These are phyloP conservation scores for Tetragnatha montana DNA, from an alignment of 2,888 invertebrate species.

Conservation along the genomic window DNA sequence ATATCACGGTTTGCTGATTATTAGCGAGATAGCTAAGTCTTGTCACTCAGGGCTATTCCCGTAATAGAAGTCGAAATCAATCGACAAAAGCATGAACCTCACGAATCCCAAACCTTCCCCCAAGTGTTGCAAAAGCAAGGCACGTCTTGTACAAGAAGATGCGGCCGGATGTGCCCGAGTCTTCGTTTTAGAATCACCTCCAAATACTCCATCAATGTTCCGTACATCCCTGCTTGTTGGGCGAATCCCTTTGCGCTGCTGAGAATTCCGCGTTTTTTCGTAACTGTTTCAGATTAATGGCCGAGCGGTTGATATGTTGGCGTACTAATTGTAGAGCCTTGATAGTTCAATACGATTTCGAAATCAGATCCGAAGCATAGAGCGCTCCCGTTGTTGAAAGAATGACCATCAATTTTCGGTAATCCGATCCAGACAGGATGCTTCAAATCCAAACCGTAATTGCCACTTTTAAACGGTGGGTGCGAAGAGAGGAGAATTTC, in stretches of 20 bases:
- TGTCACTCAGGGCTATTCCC: no score
- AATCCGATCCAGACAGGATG: conserved; percentile 29
- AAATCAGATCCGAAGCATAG: conserved; percentile 44
- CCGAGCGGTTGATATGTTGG: conserved; percentile 35
- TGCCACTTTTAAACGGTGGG: neutral
- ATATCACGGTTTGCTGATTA: no score
- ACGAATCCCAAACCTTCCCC: no score
- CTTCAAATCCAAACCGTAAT: neutral
- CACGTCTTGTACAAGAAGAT: neutral
- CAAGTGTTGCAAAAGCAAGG: neutral
- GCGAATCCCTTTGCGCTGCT: conserved; percentile 1
- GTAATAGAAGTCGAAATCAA: neutral
- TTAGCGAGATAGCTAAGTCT: no score
- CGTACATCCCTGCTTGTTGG: neutral
- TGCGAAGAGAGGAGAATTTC: neutral
- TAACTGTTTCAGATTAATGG: conserved; percentile 58
- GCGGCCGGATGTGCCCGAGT: neutral
- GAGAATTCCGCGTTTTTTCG: conserved; percentile 25
- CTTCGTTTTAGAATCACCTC: neutral
- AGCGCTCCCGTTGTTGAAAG: conserved; percentile 25
- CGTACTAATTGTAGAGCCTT: conserved; percentile 48
- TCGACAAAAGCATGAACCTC: neutral
- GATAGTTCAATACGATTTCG: conserved; percentile 52
- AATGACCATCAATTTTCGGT: conserved; percentile 36
- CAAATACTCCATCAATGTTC: neutral